Evolutionary conservation across 2,113 vertebrate genomes (phyloP).

Genomic region (Cyanocitta stelleri): DNA sequence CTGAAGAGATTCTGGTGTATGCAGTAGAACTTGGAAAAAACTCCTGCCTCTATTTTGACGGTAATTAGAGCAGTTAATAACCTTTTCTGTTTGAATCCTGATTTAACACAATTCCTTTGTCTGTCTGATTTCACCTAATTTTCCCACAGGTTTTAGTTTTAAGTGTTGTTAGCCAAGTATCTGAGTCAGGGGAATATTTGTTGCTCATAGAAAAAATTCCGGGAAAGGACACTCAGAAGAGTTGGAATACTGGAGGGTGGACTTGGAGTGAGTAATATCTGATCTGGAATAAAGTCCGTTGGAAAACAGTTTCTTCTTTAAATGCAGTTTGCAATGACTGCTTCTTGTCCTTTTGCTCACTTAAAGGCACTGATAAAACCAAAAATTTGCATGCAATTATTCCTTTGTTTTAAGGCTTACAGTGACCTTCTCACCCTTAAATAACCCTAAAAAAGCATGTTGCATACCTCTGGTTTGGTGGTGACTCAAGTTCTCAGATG

Average conservation of each 20-base stretch:
- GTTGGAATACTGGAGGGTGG: background rate
- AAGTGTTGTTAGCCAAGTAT: background rate
- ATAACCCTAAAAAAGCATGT: background rate
- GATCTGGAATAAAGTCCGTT: accelerated
- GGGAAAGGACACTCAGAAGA: background rate
- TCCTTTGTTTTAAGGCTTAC: background rate
- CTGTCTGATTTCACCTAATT: background rate
- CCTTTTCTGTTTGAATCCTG: background rate
- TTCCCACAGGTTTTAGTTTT: background rate
- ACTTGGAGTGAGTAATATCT: background rate
- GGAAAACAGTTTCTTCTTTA: background rate
- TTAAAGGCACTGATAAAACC: background rate
- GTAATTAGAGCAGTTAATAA: background rate
- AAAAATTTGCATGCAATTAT: background rate
- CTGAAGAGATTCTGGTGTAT: background rate
- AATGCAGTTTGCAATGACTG: background rate
- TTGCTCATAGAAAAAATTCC: background rate
- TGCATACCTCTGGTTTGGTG: background rate
- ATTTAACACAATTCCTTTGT: background rate
- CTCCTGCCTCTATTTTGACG: slow-evolving; percentile 29
- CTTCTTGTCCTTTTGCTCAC: background rate
- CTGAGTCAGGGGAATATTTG: background rate
- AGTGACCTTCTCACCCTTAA: background rate
- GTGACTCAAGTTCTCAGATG: background rate
- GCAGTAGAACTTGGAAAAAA: background rate